A percentile compares a stretch with the other conserved stretches of the same genome.
Evolutionary conservation across 2,113 vertebrate genomes (phyloP).

Genomic region (Danionella cerebrum): DNA sequence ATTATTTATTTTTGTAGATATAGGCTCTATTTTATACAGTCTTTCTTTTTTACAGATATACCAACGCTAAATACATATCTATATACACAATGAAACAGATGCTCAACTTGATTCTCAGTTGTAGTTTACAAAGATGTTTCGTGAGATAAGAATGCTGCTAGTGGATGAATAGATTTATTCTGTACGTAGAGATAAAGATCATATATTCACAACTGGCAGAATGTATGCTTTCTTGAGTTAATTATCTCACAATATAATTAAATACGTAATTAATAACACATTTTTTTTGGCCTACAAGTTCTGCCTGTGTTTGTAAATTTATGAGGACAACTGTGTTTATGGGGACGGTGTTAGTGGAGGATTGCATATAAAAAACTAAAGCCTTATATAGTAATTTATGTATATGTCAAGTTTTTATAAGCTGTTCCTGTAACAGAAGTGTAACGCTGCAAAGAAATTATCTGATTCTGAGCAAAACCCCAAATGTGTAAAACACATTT

Average conservation of each 20-base stretch:
- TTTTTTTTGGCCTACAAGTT: no score
- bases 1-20: constrained; percentile 73
- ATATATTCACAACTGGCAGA: constrained; percentile 48
- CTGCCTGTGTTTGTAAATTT: no score
- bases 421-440: no score
- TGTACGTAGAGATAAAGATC: constrained; percentile 37
- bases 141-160: constrained; percentile 71
- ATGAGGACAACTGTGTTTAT: no score
- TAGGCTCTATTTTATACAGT: constrained; percentile 64
- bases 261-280: no score
- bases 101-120: background rate
- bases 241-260: no score
- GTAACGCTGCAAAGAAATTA: no score
- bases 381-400: background rate
- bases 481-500: background rate
- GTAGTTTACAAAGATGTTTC: constrained; percentile 58
- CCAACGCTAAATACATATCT: constrained; percentile 28
- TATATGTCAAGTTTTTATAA: no score
- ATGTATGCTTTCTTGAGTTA: no score
- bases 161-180: constrained; percentile 64
- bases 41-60: constrained; percentile 55
- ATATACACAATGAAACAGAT: constrained; percentile 33
- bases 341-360: no score
- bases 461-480: background rate
- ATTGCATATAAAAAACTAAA: no score